Evolutionary conservation across 2,113 vertebrate species (phyloP), one percentile per base, ranked within the genome.

Genomic region (Notiomystis cincta): DNA sequence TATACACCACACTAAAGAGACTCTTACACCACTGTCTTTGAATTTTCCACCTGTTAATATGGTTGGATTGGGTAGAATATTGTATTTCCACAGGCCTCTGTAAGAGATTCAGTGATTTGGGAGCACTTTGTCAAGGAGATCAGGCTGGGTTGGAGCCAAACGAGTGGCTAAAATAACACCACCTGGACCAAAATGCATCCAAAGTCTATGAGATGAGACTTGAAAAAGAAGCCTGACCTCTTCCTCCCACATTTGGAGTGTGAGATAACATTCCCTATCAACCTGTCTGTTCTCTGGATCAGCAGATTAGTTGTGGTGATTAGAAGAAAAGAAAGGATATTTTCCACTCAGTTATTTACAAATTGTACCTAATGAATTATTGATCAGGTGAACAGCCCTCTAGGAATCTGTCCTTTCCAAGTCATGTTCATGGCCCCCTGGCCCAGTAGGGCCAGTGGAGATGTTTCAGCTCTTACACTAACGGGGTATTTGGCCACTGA

Each of bases 261-360:
- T 51, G 72, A 81, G 81, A 91, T 85, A 93, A 93, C 81, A 58
- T 47, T 82, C 45, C 45, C 75, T 90, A 54, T 73, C 70, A 91
- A 91, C 30, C 70, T 65, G 56, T 48, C 73, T 84, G 58, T 82
- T 96, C 62, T 75, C 65, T 77, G 54, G 81, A 91, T 93, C 91
- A 94, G 91, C 89, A 96, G 84, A 94, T 96, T 96, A 85, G 62
- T 27, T 85, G 87, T 58, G 83, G 33, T 72, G 73, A 96, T 96
- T 90, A 87, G 70, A 89, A 87, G 75, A 71, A 94, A 85, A 93
- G 18, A 93, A 91, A 94, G 77, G 78, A 94, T 94, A 82, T 91
- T 96, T 96, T 97, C 58, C 66, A 79, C 82, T 73, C 57, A 31
- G 82, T 93, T 91, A 93, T 95, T 94, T 96, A 84, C 91, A 90